Conservation (phyloP, 2,888 invertebrate genomes). For the Physocephala rufipes region DNA sequence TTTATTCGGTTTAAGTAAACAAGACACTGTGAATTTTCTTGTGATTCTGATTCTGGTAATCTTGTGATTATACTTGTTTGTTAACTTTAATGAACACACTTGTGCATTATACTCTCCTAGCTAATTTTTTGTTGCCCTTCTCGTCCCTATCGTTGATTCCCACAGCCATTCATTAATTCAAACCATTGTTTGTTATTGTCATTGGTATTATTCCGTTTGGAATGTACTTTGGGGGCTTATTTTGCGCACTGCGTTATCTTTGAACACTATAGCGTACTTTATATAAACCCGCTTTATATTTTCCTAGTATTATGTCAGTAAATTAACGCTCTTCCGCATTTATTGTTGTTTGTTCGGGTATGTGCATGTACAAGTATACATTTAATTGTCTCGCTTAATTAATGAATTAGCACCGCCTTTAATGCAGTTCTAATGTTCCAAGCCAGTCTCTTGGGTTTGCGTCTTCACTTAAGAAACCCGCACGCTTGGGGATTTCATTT, state of each 20-base stretch:
- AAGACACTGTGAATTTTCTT: neutral
- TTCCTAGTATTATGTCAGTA: too few species aligned
- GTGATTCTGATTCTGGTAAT: neutral
- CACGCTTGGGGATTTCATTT: too few species aligned
- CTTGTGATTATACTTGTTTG: too few species aligned
- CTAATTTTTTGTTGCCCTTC: neutral
- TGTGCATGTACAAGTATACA: neutral
- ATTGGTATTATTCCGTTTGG: neutral
- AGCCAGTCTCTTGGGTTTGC: neutral
- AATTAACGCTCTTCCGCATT: too few species aligned
- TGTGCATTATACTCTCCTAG: neutral
- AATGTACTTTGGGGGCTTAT: slow-evolving; percentile 2
- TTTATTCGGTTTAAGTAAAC: too few species aligned
- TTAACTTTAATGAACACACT: too few species aligned
- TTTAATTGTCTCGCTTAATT: slow-evolving; percentile 45
- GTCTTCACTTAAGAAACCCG: too few species aligned
- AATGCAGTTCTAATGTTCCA: slow-evolving; percentile 45
- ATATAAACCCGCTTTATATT: too few species aligned
- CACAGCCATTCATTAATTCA: neutral
- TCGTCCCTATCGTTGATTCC: neutral
- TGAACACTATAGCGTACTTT: too few species aligned
- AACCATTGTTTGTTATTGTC: slow-evolving; percentile 17
- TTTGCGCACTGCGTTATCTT: slow-evolving; percentile 9
- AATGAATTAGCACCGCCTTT: slow-evolving; percentile 49
- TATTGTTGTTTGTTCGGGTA: too few species aligned